Evolutionary conservation across 1,140 invertebrate genomes (phyloP).

Genomic region (Drosophila bocki): DNA sequence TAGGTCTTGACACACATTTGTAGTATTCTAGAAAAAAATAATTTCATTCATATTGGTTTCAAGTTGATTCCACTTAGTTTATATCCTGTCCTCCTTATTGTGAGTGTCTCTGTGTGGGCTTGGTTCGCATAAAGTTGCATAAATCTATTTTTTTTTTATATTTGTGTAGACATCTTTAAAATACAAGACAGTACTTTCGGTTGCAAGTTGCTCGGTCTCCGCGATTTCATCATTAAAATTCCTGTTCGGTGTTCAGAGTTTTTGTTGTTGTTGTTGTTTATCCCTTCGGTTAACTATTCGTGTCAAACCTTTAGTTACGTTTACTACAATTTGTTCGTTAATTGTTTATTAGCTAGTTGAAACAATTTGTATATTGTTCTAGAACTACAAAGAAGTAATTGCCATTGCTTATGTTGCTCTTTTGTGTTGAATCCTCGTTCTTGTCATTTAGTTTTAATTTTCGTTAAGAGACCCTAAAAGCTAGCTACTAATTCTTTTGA

Average conservation of each 20-base stretch:
- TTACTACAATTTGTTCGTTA: constrained; percentile 59
- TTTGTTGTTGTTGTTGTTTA: constrained; percentile 29
- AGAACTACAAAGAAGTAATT: constrained; percentile 62
- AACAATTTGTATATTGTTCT: constrained; percentile 69
- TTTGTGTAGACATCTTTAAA: constrained; percentile 42
- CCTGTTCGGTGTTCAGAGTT: constrained; percentile 74
- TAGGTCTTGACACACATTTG: constrained; percentile 55
- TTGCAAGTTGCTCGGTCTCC: constrained; percentile 55
- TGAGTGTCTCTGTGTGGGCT: constrained; percentile 50
- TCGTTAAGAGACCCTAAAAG: constrained; percentile 50
- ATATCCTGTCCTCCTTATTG: constrained; percentile 30
- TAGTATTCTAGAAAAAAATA: constrained; percentile 59
- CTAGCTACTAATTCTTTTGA: constrained; percentile 66
- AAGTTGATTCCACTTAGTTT: constrained; percentile 54
- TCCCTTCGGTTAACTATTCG: constrained; percentile 17
- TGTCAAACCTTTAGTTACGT: constrained; percentile 61
- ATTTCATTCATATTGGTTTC: constrained; percentile 53
- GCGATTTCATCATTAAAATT: constrained; percentile 63
- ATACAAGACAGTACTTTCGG: constrained; percentile 54
- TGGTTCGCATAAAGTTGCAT: constrained; percentile 49
- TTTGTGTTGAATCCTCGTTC: constrained; percentile 7
- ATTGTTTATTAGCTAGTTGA: constrained; percentile 67
- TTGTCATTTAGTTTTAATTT: constrained; percentile 23
- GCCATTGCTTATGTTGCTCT: constrained; percentile 52
- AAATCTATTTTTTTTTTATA: constrained; percentile 44